These are phyloP conservation scores for Leptodactylus fuscus DNA, from an alignment of 2,113 vertebrate species.

Conservation along the genomic window DNA sequence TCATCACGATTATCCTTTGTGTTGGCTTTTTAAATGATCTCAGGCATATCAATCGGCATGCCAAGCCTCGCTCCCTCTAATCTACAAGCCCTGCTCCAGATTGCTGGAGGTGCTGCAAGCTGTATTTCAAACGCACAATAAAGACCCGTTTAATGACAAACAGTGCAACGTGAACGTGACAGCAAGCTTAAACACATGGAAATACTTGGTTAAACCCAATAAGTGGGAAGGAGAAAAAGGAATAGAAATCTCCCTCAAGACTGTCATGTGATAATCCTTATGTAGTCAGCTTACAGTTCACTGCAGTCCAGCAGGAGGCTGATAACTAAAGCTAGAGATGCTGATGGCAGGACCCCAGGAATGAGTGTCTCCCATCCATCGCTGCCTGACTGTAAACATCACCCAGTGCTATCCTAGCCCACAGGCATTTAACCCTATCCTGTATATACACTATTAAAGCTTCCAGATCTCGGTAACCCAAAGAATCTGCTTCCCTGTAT, in stretches of 20 bases:
- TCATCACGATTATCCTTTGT: slow-evolving; percentile 47
- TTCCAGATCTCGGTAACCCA: not conserved
- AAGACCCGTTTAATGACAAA: slow-evolving; percentile 39
- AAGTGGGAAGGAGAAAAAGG: slow-evolving; percentile 4
- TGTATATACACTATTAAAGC: too few species aligned
- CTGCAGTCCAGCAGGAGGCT: slow-evolving; percentile 53
- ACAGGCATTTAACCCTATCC: slow-evolving; percentile 11
- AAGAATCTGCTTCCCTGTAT: not conserved
- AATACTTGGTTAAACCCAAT: slow-evolving; percentile 25
- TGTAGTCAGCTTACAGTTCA: slow-evolving; percentile 54
- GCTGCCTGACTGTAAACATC: slow-evolving; percentile 49
- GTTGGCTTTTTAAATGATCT: slow-evolving; percentile 37
- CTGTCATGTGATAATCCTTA: slow-evolving; percentile 45
- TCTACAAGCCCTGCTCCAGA: slow-evolving; percentile 37
- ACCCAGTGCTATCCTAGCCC: slow-evolving; percentile 16
- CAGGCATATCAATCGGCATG: slow-evolving; percentile 49
- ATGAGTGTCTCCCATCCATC: slow-evolving; percentile 25
- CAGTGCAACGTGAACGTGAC: slow-evolving; percentile 28
- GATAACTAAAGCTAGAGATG: slow-evolving; percentile 28
- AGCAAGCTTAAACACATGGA: slow-evolving; percentile 45
- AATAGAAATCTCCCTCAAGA: slow-evolving; percentile 42
- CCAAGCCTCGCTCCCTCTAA: slow-evolving; percentile 46
- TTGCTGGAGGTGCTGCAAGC: slow-evolving; percentile 46
- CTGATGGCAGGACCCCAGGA: slow-evolving; percentile 55
- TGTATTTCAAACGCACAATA: slow-evolving; percentile 51